Conservation (phyloP, 2,888 invertebrate genomes). For the Scaptomyza parva region DNA sequence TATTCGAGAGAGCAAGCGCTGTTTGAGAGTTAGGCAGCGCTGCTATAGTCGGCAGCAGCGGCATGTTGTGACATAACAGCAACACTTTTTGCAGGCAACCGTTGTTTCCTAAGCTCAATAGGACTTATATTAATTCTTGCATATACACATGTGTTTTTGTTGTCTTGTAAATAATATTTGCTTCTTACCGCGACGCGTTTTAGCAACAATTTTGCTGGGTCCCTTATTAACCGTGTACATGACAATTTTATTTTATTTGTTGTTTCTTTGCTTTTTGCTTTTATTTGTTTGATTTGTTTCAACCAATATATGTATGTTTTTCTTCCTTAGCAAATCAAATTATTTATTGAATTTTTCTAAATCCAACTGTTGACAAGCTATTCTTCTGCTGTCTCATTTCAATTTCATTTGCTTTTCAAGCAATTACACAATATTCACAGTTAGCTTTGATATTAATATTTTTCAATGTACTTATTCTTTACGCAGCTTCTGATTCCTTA, state of each 20-base stretch:
- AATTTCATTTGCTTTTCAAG: constrained; percentile 41
- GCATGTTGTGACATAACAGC: constrained; percentile 81
- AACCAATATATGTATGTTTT: constrained; percentile 11
- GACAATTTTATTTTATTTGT: constrained; percentile 72
- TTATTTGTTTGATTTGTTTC: constrained; percentile 32
- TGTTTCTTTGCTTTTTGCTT: constrained; percentile 12
- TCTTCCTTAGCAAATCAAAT: constrained; percentile 52
- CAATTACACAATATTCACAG: constrained; percentile 67
- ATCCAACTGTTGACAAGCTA: constrained; percentile 46
- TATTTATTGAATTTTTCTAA: constrained; percentile 40
- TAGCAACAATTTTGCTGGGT: constrained; percentile 94
- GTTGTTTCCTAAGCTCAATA: constrained; percentile 23
- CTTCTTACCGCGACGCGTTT: constrained; percentile 91
- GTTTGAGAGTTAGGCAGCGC: constrained; percentile 33
- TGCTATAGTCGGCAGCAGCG: constrained; percentile 42
- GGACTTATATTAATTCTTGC: constrained; percentile 53
- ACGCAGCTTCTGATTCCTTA: constrained; percentile 5
- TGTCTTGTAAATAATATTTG: constrained; percentile 16
- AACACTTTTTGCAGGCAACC: constrained; percentile 52
- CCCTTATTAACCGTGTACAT: constrained; percentile 96
- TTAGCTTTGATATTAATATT: constrained; percentile 39
- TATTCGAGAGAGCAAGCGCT: constrained; percentile 8
- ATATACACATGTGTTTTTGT: background rate
- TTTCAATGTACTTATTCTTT: constrained; percentile 19
- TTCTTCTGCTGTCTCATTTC: constrained; percentile 37